A percentile compares a stretch with the other conserved stretches of the same genome.
Conservation (phyloP, 2,888 invertebrate species). For the Hymenopus coronatus region DNA sequence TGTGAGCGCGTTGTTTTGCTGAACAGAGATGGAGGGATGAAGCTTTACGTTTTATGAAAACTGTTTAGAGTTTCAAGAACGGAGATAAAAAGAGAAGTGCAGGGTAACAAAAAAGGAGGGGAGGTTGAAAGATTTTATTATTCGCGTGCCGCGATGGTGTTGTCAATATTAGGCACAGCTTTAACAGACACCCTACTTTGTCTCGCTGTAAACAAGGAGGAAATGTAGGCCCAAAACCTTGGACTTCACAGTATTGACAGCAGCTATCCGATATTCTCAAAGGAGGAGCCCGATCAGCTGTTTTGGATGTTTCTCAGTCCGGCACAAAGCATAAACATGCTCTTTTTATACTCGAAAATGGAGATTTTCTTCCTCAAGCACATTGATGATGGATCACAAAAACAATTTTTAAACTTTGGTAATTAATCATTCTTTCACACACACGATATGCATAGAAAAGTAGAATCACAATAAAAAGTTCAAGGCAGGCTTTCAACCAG, state of each 20-base stretch:
- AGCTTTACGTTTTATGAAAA: not conserved
- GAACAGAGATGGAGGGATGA: not conserved
- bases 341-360: too few species aligned
- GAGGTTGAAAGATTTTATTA: conserved; percentile 1
- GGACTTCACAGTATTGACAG: not conserved
- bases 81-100: not conserved
- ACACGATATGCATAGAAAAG: too few species aligned
- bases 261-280: not conserved
- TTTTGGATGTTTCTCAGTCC: not conserved
- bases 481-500: too few species aligned
- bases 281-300: not conserved
- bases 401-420: too few species aligned
- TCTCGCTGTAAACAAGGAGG: too few species aligned
- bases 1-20: not conserved
- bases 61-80: not conserved
- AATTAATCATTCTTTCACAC: too few species aligned
- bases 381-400: too few species aligned
- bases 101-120: not conserved
- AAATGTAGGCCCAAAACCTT: not conserved
- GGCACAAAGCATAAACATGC: too few species aligned
- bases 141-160: not conserved
- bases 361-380: too few species aligned
- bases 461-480: too few species aligned
- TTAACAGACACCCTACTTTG: not conserved
- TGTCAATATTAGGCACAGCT: not conserved